phyloP scores from a whole-genome alignment of 2,888 invertebrate species.

The Phyllotreta striolata region DNA sequence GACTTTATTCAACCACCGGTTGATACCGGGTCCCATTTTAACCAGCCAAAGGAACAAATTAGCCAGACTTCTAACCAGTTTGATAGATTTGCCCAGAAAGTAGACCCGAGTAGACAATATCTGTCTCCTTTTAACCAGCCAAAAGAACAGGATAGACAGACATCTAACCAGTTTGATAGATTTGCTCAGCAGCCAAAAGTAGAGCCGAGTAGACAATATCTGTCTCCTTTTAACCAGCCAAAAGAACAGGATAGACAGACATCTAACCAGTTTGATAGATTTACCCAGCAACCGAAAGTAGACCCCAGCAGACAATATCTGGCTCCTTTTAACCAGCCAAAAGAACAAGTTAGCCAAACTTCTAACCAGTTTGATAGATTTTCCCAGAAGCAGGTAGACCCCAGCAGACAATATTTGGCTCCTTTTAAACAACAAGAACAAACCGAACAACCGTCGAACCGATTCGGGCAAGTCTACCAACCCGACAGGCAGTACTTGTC shows the following conservation, averaged over 20 bases:
- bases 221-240: too few species aligned
- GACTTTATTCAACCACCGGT: slow-evolving; percentile 9
- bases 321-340: too few species aligned
- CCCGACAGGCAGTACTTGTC: slow-evolving; percentile 3
- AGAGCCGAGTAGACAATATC: neutral
- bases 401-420: slow-evolving; percentile 17
- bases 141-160: too few species aligned
- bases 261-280: neutral
- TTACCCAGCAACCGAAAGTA: too few species aligned
- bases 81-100: slow-evolving; percentile 7
- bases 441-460: slow-evolving; percentile 5
- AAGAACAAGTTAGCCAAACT: too few species aligned
- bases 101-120: neutral
- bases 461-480: slow-evolving; percentile 4
- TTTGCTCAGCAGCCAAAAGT: slow-evolving; percentile 1
- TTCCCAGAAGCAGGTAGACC: slow-evolving; percentile 4
- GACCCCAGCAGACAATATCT: too few species aligned
- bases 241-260: too few species aligned
- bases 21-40: slow-evolving; percentile 1
- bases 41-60: too few species aligned
- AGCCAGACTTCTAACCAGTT: slow-evolving; percentile 11
- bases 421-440: neutral
- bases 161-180: slow-evolving; percentile 3
- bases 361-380: too few species aligned
- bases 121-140: too few species aligned